Base-by-base conservation (phyloP, 1,140 invertebrate genomes). In the Asobara japonica region DNA sequence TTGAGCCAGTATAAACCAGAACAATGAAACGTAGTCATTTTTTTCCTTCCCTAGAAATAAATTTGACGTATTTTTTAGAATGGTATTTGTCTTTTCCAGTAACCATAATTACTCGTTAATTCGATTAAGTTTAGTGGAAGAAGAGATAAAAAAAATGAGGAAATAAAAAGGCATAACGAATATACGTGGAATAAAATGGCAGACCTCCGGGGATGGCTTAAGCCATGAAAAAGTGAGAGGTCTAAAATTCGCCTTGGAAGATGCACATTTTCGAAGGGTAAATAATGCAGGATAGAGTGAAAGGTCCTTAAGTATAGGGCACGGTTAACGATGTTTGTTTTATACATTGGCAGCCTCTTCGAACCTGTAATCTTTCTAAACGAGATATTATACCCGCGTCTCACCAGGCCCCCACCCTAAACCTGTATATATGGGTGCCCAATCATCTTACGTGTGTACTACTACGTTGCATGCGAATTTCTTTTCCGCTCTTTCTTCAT, bases 241-340 rank as follows among this genome's bases (percentile, higher is more conserved):
- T 11, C 48, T 20, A 65, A 36, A 33, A 18, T 48, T 16, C 33
- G 72, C 10, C 72, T 74, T 73, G 69, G 41, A 74, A 64, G 69
- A 73, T 69, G 13, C 56, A 73, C 74, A 74, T 38, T 25, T 62
- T 70, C 25, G 38, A 71, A 60, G 56, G 60, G 29, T 30, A 62
- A 31, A 62, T 56, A 56, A 56, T 56, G 51, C 51, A 56, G 51
- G n/a, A 30, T 30, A 62, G 29, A 62, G 25, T 62, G 60, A 62
- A 29, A 62, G 48, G 20, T 25, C 74, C 77, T 82, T 87, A 87
- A 86, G 85, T 86, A 86, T 84, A 86, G 84, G 85, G 83, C 79
- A 85, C 80, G 81, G 80, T 87, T 88, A 88, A 88, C 86, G 83
- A 87, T 89, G 86, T 87, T 88, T 87, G 88, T 88, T 88, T 88